phyloP scores from a whole-genome alignment of 2,888 invertebrate species.

The Holacanthella duospinosa region DNA sequence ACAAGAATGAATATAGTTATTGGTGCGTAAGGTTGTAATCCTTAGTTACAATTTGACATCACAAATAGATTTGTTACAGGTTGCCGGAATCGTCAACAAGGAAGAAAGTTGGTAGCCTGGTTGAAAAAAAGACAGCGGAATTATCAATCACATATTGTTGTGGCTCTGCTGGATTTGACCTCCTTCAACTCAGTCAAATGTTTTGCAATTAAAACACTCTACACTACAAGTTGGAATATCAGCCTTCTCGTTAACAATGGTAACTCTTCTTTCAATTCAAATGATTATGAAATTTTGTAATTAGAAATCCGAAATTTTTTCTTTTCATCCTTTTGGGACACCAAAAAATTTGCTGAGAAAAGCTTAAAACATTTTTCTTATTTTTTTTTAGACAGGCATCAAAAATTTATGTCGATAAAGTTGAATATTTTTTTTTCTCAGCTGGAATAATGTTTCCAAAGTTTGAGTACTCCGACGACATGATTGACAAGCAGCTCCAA shows the following conservation, averaged over 20 bases:
- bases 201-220: conserved; percentile 56
- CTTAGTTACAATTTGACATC: not conserved
- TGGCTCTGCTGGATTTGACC: conserved; percentile 62
- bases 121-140: not conserved
- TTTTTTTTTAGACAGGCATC: not conserved
- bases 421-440: not conserved
- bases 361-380: too few relatives aligned
- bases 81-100: not conserved
- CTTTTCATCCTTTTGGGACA: too few relatives aligned
- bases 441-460: conserved; percentile 87
- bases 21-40: conserved; percentile 39
- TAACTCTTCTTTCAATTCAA: too few relatives aligned
- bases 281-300: too few relatives aligned
- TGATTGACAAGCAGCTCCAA: conserved; percentile 76
- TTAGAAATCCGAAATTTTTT: too few relatives aligned
- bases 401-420: not conserved
- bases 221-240: conserved; percentile 54
- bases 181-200: conserved; percentile 62
- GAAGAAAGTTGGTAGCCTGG: not conserved
- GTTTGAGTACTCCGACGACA: conserved; percentile 63
- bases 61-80: not conserved
- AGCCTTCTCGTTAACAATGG: conserved; percentile 66
- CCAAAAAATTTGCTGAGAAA: too few relatives aligned
- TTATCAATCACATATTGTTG: conserved; percentile 45
- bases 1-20: conserved; percentile 39